Evolutionary conservation across 2,113 vertebrate genomes (phyloP).

Genomic region (Oceanodroma tethys): DNA sequence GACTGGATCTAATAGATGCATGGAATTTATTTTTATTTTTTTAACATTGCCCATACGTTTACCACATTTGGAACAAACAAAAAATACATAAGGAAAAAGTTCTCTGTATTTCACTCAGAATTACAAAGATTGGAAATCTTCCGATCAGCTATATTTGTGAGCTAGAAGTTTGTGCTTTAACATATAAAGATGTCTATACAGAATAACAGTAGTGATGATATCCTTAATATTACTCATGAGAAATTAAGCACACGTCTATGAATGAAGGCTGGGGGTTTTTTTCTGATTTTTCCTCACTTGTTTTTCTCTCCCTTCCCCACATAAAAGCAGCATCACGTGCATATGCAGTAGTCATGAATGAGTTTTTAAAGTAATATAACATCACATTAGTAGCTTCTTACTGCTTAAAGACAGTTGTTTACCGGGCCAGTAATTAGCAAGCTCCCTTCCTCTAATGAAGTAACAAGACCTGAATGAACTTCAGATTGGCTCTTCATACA

Average conservation of each 20-base stretch:
- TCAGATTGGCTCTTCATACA: not conserved
- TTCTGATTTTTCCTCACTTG: not conserved
- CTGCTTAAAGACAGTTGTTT: not conserved
- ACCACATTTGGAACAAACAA: not conserved
- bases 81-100: not conserved
- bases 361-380: not conserved
- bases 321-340: not conserved
- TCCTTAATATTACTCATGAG: not conserved
- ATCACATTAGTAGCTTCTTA: not conserved
- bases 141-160: not conserved
- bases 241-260: not conserved
- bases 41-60: not conserved
- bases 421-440: not conserved
- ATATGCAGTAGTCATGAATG: not conserved
- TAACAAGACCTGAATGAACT: not conserved
- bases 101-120: not conserved
- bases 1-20: not conserved
- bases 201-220: not conserved
- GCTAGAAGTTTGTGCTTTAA: not conserved
- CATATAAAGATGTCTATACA: not conserved
- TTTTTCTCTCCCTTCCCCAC: not conserved
- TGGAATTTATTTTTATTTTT: not conserved
- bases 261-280: not conserved
- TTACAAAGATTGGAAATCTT: not conserved
- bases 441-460: not conserved